Conservation (phyloP, 2,888 invertebrate species). For the Chloroclystis v-ata region DNA sequence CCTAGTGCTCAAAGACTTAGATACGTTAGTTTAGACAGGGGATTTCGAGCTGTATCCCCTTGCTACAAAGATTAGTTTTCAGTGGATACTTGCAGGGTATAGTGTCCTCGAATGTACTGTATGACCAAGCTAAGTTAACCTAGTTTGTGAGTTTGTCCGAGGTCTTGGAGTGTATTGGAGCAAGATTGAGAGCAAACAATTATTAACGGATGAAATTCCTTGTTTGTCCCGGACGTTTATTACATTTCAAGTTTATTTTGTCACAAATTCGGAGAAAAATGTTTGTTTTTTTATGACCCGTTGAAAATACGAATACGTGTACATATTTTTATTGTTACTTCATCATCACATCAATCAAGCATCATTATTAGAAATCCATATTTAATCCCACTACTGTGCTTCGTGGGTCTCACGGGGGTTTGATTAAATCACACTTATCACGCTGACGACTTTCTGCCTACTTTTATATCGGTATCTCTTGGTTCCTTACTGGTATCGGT, state of each 20-base stretch:
- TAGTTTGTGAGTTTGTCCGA: conserved; percentile 15
- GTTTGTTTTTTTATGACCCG: background rate
- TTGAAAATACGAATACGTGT: background rate
- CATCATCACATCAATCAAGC: no score
- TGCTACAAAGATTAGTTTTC: background rate
- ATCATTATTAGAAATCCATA: no score
- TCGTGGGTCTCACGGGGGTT: no score
- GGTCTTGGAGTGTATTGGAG: conserved; percentile 9
- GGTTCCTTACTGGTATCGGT: no score
- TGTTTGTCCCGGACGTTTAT: conserved; percentile 7
- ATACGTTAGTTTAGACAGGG: background rate
- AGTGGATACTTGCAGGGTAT: conserved; percentile 1
- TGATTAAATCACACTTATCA: no score
- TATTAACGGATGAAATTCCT: conserved; percentile 12
- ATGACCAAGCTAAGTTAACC: conserved; percentile 15
- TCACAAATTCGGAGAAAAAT: background rate
- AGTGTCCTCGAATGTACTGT: conserved; percentile 10
- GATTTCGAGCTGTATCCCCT: background rate
- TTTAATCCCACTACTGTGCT: no score
- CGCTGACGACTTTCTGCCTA: no score
- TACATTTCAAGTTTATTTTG: background rate
- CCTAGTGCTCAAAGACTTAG: conserved; percentile 10
- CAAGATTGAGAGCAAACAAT: conserved; percentile 11
- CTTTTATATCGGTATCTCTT: no score
- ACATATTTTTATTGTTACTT: background rate